Conservation (phyloP, 2,113 vertebrate species). For the Atherinomorus stipes region DNA sequence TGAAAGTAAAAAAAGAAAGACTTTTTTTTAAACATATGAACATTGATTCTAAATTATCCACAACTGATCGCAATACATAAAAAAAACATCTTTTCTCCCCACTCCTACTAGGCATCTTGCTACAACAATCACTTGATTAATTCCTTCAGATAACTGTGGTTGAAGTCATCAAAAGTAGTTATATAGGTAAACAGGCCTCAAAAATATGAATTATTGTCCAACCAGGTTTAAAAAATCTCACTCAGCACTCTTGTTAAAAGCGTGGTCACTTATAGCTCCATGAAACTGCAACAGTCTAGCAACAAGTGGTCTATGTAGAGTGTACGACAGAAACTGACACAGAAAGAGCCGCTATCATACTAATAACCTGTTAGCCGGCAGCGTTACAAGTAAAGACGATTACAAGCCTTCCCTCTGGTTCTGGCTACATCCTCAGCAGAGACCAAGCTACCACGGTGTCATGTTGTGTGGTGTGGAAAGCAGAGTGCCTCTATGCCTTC, state of each 20-base stretch:
- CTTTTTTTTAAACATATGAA: too few relatives aligned
- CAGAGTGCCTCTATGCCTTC: conserved; percentile 7
- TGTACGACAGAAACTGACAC: background rate
- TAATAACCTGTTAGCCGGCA: too few relatives aligned
- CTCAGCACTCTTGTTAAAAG: background rate
- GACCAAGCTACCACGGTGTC: conserved; percentile 11
- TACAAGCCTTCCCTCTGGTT: background rate
- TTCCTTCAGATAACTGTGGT: background rate
- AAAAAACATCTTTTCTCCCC: too few relatives aligned
- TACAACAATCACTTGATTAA: too few relatives aligned
- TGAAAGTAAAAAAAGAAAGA: too few relatives aligned
- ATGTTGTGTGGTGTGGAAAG: conserved; percentile 27
- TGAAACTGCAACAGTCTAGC: background rate
- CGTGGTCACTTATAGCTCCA: background rate
- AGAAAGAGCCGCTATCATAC: background rate
- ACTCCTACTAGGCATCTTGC: too few relatives aligned
- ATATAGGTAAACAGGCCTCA: background rate
- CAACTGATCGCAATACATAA: too few relatives aligned
- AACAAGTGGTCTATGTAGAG: background rate
- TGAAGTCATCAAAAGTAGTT: background rate
- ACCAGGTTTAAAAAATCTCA: background rate
- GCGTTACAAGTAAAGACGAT: too few relatives aligned
- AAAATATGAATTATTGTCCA: background rate
- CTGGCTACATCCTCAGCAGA: conserved; percentile 17
- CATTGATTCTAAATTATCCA: too few relatives aligned